A percentile compares a stretch with the other conserved stretches of the same genome.
Conservation (phyloP, 1,140 invertebrate species). For the Paralvinella palmiformis region DNA sequence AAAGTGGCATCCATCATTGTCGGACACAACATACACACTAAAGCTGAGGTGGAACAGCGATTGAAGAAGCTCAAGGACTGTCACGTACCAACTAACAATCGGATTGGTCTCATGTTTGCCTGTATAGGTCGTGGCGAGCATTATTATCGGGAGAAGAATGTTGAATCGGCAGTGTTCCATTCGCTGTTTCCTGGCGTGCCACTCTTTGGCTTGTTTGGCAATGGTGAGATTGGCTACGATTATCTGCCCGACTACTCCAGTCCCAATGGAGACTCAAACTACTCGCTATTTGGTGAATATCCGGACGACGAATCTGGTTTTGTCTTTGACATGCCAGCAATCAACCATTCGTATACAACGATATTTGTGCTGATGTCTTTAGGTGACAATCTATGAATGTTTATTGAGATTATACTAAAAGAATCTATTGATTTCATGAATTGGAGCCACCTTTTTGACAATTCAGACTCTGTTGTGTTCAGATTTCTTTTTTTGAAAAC, state of each 20-base stretch:
- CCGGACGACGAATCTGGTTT: constrained; percentile 11
- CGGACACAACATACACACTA: constrained; percentile 21
- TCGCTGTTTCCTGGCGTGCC: constrained; percentile 57
- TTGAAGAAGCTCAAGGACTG: constrained; percentile 41
- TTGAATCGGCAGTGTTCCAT: constrained; percentile 57
- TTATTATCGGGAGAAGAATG: constrained; percentile 46
- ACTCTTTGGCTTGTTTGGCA: constrained; percentile 58
- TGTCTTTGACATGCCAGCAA: constrained; percentile 21
- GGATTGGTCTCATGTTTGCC: constrained; percentile 58
- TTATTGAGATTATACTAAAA: no score
- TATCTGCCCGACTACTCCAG: constrained; percentile 31
- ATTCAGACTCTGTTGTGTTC: no score
- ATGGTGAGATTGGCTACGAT: constrained; percentile 57
- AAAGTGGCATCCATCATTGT: constrained; percentile 1
- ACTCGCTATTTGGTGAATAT: not conserved
- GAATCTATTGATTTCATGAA: no score
- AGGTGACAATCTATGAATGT: no score
- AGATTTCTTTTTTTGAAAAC: no score
- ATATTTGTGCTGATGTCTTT: constrained; percentile 24
- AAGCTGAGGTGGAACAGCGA: constrained; percentile 27
- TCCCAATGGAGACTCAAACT: not conserved
- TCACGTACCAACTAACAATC: constrained; percentile 39
- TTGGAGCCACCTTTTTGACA: no score
- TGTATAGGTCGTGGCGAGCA: constrained; percentile 54
- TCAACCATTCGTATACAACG: constrained; percentile 45